phyloP scores from a whole-genome alignment of 1,140 invertebrate species.

The Ostrea edulis region DNA sequence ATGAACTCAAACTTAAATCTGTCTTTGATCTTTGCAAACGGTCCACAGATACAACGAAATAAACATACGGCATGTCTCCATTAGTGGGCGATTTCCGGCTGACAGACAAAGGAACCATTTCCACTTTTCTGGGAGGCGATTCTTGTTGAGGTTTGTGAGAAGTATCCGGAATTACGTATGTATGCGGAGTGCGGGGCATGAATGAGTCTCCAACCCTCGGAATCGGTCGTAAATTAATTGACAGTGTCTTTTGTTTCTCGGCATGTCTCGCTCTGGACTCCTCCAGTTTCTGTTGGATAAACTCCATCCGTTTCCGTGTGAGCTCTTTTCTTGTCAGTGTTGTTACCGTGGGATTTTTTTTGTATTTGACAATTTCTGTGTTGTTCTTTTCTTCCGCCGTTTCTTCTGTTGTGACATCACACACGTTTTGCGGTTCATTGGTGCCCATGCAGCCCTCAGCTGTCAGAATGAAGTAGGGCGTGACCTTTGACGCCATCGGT shows the following conservation, averaged over 20 bases:
- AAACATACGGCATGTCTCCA: constrained; percentile 50
- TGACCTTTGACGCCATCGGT: constrained; percentile 48
- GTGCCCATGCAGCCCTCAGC: constrained; percentile 28
- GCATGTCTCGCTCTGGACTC: constrained; percentile 53
- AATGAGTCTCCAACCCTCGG: constrained; percentile 49
- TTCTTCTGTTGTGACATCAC: constrained; percentile 10
- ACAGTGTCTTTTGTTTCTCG: constrained; percentile 44
- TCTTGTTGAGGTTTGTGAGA: constrained; percentile 6
- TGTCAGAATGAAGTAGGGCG: constrained; percentile 48
- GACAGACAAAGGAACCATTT: constrained; percentile 53
- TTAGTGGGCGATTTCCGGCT: constrained; percentile 8
- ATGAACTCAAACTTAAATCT: constrained; percentile 23
- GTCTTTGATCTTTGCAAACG: constrained; percentile 19
- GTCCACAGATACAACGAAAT: constrained; percentile 55
- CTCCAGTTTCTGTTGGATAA: constrained; percentile 52
- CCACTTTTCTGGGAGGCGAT: neutral
- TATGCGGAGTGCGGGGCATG: constrained; percentile 23
- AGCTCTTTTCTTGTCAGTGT: constrained; percentile 49
- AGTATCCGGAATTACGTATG: neutral
- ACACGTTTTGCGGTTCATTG: neutral
- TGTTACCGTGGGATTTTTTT: constrained; percentile 32
- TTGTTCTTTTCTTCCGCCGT: neutral
- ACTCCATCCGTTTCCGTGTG: constrained; percentile 53
- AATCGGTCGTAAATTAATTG: constrained; percentile 40
- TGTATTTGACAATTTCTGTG: constrained; percentile 8